Conservation (phyloP, 2,113 vertebrate genomes). For the Percopsis transmontana region DNA sequence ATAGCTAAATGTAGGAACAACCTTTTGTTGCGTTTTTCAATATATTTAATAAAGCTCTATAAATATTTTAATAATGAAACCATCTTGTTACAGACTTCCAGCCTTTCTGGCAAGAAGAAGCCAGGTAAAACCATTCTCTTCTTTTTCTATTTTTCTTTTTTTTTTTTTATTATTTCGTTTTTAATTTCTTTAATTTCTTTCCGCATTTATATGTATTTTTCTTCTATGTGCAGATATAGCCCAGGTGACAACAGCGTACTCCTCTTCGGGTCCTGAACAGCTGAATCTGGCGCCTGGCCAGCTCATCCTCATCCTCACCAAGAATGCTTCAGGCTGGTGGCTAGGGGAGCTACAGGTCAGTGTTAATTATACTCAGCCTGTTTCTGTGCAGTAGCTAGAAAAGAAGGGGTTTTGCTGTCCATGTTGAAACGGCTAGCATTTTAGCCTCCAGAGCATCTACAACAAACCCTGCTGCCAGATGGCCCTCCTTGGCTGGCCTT, state of each 20-base stretch:
- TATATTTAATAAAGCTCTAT: not conserved
- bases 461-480: too few species aligned
- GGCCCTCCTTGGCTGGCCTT: too few species aligned
- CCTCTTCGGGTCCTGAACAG: constrained; percentile 84
- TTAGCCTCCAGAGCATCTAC: too few species aligned
- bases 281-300: constrained; percentile 89
- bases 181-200: constrained; percentile 1
- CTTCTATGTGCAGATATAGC: constrained; percentile 84
- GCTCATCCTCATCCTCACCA: constrained; percentile 90
- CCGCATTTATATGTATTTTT: not conserved
- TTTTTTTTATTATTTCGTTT: not conserved
- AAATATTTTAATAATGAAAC: not conserved
- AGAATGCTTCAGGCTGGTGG: constrained; percentile 94
- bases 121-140: constrained; percentile 76
- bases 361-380: not conserved
- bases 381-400: not conserved
- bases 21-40: not conserved
- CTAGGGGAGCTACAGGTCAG: constrained; percentile 94
- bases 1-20: too few species aligned
- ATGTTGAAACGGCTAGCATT: too few species aligned
- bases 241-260: constrained; percentile 85
- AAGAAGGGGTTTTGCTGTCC: not conserved
- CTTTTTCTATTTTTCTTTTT: not conserved
- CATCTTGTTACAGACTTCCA: constrained; percentile 75
- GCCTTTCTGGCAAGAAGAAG: constrained; percentile 85